phyloP scores from a whole-genome alignment of 2,888 invertebrate genomes.

The Linyphia triangularis region DNA sequence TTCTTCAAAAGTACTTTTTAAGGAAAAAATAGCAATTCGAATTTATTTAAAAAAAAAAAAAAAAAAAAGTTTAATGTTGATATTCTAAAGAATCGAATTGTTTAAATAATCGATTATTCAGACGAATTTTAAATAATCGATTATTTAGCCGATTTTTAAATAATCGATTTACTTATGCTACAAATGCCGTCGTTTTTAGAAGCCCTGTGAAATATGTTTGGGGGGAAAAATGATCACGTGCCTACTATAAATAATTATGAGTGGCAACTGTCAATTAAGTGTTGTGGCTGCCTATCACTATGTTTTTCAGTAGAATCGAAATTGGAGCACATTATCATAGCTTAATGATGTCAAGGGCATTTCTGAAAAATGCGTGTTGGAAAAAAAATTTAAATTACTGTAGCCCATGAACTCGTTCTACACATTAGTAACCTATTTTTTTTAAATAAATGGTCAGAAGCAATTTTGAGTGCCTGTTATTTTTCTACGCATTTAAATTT shows the following conservation, averaged over 20 bases:
- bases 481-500: no score
- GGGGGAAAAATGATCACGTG: background rate
- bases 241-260: background rate
- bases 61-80: no score
- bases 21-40: no score
- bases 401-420: conserved; percentile 50
- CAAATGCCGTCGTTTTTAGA: no score
- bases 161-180: no score
- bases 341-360: conserved; percentile 63
- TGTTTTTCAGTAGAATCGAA: background rate
- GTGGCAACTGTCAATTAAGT: background rate
- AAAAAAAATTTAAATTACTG: conserved; percentile 15
- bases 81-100: no score
- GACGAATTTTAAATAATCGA: no score
- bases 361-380: conserved; percentile 9
- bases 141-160: no score
- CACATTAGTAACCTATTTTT: conserved; percentile 46
- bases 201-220: background rate
- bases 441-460: background rate
- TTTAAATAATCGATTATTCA: no score
- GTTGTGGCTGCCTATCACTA: background rate
- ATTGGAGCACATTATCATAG: conserved; percentile 40
- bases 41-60: no score
- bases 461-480: no score
- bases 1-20: no score